Conservation (phyloP, 2,113 vertebrate genomes). For the Sarotherodon lohbergeri region DNA sequence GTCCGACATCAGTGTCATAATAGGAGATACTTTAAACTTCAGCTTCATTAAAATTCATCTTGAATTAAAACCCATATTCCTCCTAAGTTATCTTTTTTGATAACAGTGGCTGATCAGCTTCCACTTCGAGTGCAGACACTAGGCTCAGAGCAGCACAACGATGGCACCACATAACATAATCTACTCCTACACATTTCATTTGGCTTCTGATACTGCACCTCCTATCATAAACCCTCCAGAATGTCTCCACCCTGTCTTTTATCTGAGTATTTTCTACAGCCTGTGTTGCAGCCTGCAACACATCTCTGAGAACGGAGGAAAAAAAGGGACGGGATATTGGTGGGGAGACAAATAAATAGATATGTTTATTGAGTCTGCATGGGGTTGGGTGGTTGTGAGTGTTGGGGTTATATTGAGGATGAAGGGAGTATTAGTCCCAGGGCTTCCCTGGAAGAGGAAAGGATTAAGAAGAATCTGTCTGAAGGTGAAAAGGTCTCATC, state of each 20-base stretch:
- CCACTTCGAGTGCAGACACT: neutral
- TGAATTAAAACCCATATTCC: neutral
- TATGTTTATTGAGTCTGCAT: neutral
- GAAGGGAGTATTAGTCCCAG: slow-evolving; percentile 37
- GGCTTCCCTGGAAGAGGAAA: slow-evolving; percentile 9
- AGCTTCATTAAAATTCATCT: neutral
- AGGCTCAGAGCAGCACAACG: neutral
- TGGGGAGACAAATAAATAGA: slow-evolving; percentile 11
- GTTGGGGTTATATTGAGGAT: neutral
- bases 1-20: neutral
- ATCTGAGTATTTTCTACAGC: slow-evolving; percentile 37
- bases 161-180: neutral
- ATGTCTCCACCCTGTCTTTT: slow-evolving; percentile 6
- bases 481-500: slow-evolving; percentile 34
- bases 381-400: neutral
- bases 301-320: neutral
- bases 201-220: neutral
- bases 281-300: neutral
- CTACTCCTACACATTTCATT: slow-evolving; percentile 34
- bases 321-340: neutral
- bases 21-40: neutral
- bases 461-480: slow-evolving; percentile 45
- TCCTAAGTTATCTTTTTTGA: neutral
- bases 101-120: neutral
- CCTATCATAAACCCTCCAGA: neutral